Percentiles rank a stretch among this genome's conserved stretches.
Conservation (phyloP, 2,888 invertebrate genomes). For the Drosophila neoperkinsi region DNA sequence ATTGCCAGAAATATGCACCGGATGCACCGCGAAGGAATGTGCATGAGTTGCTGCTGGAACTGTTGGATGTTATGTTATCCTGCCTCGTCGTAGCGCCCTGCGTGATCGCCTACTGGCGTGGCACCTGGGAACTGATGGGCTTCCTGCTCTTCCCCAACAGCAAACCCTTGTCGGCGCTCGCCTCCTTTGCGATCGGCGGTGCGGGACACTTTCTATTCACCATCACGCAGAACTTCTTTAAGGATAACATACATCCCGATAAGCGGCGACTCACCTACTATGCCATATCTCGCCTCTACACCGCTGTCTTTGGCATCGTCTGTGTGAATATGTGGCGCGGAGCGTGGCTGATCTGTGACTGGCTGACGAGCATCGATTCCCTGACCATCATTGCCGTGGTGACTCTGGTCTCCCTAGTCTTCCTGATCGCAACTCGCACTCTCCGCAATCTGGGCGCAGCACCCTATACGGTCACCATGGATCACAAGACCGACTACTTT, state of each 20-base stretch:
- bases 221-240: conserved; percentile 88
- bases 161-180: conserved; percentile 87
- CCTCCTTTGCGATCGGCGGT: conserved; percentile 90
- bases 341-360: conserved; percentile 90
- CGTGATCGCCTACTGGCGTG: conserved; percentile 94
- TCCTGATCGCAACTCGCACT: conserved; percentile 89
- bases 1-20: conserved; percentile 48
- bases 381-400: conserved; percentile 87
- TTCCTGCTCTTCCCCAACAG: conserved; percentile 89
- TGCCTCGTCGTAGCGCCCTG: conserved; percentile 91
- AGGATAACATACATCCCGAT: conserved; percentile 88
- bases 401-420: conserved; percentile 88
- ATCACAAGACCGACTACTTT: conserved; percentile 92
- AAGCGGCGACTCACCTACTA: conserved; percentile 89
- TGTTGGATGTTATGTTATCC: conserved; percentile 90
- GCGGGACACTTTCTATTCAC: conserved; percentile 90
- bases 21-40: conserved; percentile 66
- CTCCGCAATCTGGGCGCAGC: conserved; percentile 93
- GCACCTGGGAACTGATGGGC: conserved; percentile 93
- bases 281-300: conserved; percentile 90
- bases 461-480: conserved; percentile 92
- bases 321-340: conserved; percentile 96
- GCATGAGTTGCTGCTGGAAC: conserved; percentile 86
- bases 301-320: conserved; percentile 90
- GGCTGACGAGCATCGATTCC: conserved; percentile 88